Evolutionary conservation across 1,140 invertebrate genomes (phyloP).

Genomic region (Drosophila santomea): DNA sequence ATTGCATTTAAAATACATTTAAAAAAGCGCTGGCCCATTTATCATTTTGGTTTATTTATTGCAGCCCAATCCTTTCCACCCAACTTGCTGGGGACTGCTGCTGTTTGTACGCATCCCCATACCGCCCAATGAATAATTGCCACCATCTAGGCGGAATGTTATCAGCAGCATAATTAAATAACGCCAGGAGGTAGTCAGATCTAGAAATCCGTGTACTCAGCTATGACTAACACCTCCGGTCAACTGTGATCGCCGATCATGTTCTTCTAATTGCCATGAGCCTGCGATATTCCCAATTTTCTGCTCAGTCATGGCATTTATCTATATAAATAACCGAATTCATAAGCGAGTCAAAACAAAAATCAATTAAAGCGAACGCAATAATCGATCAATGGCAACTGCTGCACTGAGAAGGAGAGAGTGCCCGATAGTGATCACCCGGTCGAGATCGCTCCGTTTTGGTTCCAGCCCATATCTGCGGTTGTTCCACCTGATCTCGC

Average conservation of each 20-base stretch:
- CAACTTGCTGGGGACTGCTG: not conserved
- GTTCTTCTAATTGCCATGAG: slow-evolving; percentile 70
- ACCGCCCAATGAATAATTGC: slow-evolving; percentile 80
- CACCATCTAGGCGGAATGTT: slow-evolving; percentile 81
- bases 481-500: slow-evolving; percentile 28
- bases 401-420: slow-evolving; percentile 1
- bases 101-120: slow-evolving; percentile 30
- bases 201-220: not conserved
- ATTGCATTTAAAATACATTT: slow-evolving; percentile 83
- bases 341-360: slow-evolving; percentile 68
- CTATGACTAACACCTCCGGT: slow-evolving; percentile 24
- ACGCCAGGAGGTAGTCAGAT: slow-evolving; percentile 67
- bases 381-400: slow-evolving; percentile 70
- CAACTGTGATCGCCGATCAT: slow-evolving; percentile 43
- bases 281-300: slow-evolving; percentile 34
- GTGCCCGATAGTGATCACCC: slow-evolving; percentile 23
- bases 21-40: slow-evolving; percentile 72
- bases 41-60: slow-evolving; percentile 81
- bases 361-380: slow-evolving; percentile 70
- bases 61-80: slow-evolving; percentile 48
- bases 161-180: slow-evolving; percentile 85
- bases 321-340: slow-evolving; percentile 33
- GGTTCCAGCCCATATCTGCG: not conserved
- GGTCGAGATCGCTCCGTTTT: slow-evolving; percentile 11
- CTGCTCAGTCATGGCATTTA: slow-evolving; percentile 40